phyloP scores from a whole-genome alignment of 2,888 invertebrate species.

The Caenorhabditis sinica region DNA sequence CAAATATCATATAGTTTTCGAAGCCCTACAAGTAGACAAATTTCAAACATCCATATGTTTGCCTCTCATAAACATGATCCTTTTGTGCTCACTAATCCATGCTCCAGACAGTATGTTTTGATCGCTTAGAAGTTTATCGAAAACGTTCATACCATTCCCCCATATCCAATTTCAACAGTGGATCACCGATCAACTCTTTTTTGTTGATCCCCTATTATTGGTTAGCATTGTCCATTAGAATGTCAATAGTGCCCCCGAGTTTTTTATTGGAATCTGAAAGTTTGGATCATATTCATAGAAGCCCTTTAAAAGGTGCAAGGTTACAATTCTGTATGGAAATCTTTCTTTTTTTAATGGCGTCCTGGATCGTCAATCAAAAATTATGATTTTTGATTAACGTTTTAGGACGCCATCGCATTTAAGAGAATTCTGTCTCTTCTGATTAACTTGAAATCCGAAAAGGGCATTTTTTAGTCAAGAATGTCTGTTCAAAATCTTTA shows the following conservation, averaged over 20 bases:
- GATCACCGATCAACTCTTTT: conserved; percentile 41
- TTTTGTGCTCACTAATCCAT: conserved; percentile 1
- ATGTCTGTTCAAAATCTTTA: conserved; percentile 20
- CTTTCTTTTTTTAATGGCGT: too few species aligned
- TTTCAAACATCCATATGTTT: not conserved
- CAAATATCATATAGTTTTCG: too few species aligned
- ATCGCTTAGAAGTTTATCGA: conserved; percentile 21
- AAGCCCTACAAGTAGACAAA: too few species aligned
- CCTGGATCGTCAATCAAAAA: too few species aligned
- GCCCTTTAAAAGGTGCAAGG: too few species aligned
- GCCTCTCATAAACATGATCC: conserved; percentile 9
- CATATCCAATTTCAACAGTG: conserved; percentile 40
- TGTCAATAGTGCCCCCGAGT: conserved; percentile 15
- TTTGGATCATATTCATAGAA: too few species aligned
- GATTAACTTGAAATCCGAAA: not conserved
- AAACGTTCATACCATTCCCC: conserved; percentile 20
- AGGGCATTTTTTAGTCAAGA: not conserved
- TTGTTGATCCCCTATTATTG: conserved; percentile 32
- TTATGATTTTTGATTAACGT: too few species aligned
- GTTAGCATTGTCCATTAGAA: conserved; percentile 18
- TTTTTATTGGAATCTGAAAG: conserved; percentile 13
- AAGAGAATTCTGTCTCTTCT: not conserved
- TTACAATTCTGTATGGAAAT: too few species aligned
- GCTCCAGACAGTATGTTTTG: conserved; percentile 27
- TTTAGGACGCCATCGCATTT: too few species aligned